phyloP scores from a whole-genome alignment of 2,113 vertebrate genomes.

The Amazona vittata region DNA sequence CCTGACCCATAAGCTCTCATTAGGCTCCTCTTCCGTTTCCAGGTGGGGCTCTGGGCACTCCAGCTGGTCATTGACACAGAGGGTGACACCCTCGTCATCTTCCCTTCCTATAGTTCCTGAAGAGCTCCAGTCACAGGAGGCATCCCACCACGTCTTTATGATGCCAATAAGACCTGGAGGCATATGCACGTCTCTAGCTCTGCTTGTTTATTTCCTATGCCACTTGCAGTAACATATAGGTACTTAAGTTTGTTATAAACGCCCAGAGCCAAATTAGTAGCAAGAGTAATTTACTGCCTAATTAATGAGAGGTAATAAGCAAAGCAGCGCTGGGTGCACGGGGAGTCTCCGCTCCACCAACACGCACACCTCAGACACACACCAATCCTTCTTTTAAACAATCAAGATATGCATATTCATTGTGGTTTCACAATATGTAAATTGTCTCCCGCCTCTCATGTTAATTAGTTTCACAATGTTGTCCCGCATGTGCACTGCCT shows the following conservation, averaged over 20 bases:
- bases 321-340: too few relatives aligned
- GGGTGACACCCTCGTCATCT: neutral
- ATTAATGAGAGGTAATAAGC: too few relatives aligned
- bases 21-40: neutral
- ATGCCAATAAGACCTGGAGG: neutral
- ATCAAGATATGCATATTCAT: too few relatives aligned
- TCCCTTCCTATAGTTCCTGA: neutral
- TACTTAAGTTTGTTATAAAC: neutral
- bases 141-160: neutral
- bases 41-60: neutral
- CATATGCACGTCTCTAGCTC: neutral
- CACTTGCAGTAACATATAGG: neutral
- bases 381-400: too few relatives aligned
- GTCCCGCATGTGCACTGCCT: too few relatives aligned
- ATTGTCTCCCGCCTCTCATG: too few relatives aligned
- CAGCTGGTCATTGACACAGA: neutral
- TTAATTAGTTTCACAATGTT: too few relatives aligned
- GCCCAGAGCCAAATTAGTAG: too few relatives aligned
- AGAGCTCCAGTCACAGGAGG: neutral
- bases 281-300: too few relatives aligned
- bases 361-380: too few relatives aligned
- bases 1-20: neutral
- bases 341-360: too few relatives aligned
- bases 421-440: too few relatives aligned
- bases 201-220: neutral